Evolutionary conservation across 1,140 invertebrate species (phyloP).

Genomic region (Diorhabda elongata): DNA sequence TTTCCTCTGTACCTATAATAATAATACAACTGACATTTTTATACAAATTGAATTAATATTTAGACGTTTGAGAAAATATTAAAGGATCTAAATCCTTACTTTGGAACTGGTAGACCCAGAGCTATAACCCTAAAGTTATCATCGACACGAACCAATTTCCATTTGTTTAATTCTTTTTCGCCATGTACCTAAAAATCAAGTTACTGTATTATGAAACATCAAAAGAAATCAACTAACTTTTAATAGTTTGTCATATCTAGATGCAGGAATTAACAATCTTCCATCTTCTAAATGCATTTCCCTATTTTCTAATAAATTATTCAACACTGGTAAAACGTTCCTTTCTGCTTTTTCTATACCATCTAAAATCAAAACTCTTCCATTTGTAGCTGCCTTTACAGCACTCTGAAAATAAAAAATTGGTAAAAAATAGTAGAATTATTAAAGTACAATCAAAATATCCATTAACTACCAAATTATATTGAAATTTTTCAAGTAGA

Average conservation of each 20-base stretch:
- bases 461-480: no score
- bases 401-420: constrained; percentile 62
- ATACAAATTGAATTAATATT: background rate
- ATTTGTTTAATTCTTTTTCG: constrained; percentile 72
- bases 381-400: constrained; percentile 83
- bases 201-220: constrained; percentile 7
- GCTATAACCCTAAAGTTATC: constrained; percentile 91
- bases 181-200: constrained; percentile 63
- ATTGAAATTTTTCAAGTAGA: no score
- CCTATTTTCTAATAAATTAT: constrained; percentile 96
- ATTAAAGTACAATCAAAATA: no score
- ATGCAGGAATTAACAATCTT: constrained; percentile 81
- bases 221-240: constrained; percentile 54
- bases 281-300: constrained; percentile 99
- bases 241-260: constrained; percentile 86
- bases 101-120: constrained; percentile 82
- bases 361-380: constrained; percentile 87
- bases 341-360: constrained; percentile 97
- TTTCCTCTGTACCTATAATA: constrained; percentile 73
- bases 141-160: constrained; percentile 83
- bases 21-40: background rate
- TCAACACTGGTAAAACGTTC: constrained; percentile 95
- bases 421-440: background rate
- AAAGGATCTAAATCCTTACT: constrained; percentile 34
- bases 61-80: background rate